Evolutionary conservation across 2,797 vertebrate species (phyloP).

Genomic region (Chelidonichthys spinosus): DNA sequence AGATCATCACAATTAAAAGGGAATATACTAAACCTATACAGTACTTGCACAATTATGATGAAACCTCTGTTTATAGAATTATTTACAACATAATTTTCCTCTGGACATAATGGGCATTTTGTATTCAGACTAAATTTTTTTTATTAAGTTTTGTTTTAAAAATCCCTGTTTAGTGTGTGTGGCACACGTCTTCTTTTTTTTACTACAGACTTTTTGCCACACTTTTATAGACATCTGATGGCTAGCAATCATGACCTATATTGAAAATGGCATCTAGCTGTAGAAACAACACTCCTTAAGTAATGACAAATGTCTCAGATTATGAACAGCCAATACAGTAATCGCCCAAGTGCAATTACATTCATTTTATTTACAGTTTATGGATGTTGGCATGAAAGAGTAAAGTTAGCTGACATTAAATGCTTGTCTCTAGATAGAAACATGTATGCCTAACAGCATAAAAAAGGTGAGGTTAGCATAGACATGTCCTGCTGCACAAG

Average conservation of each 20-base stretch:
- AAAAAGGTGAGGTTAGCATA: background rate
- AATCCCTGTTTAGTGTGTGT: no score
- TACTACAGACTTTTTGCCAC: no score
- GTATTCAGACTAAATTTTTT: no score
- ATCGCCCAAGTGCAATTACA: background rate
- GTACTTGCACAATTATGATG: background rate
- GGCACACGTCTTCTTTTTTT: no score
- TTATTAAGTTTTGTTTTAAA: no score
- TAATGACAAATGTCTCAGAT: no score
- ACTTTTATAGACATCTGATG: no score
- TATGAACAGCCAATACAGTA: background rate
- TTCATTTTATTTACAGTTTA: background rate
- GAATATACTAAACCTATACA: background rate
- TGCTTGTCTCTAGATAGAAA: background rate
- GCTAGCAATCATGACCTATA: no score
- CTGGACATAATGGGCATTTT: no score
- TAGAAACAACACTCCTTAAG: no score
- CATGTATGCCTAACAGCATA: background rate
- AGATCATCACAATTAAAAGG: background rate
- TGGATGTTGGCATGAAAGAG: background rate
- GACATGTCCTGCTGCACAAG: background rate
- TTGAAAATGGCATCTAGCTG: no score
- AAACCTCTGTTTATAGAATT: background rate
- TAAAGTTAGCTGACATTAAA: background rate
- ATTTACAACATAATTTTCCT: background rate